A percentile compares a stretch with the other conserved stretches of the same genome.
Conservation (phyloP, 2,888 invertebrate species). For the Drosophila atroscutellata region DNA sequence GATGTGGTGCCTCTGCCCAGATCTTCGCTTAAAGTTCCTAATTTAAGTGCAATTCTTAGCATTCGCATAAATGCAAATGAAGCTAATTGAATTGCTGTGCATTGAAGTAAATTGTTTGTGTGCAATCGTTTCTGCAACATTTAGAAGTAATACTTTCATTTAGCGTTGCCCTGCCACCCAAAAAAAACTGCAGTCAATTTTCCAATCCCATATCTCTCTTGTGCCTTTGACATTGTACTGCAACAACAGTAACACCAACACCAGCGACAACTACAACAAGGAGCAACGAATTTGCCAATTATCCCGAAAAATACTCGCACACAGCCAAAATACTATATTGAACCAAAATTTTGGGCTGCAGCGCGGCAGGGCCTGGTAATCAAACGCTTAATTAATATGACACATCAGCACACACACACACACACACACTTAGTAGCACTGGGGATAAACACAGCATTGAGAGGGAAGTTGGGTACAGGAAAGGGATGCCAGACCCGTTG, state of each 20-base stretch:
- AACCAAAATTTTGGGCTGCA: constrained; percentile 31
- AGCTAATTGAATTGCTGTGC: constrained; percentile 29
- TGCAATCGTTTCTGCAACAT: constrained; percentile 21
- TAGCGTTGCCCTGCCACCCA: constrained; percentile 35
- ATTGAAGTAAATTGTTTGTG: constrained; percentile 20
- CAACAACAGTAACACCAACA: constrained; percentile 8
- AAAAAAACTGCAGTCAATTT: constrained; percentile 74
- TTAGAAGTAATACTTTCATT: constrained; percentile 22
- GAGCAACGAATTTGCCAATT: constrained; percentile 10
- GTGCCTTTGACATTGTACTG: constrained; percentile 4
- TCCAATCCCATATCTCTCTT: constrained; percentile 17
- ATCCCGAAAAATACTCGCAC: constrained; percentile 17
- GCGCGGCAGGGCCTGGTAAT: constrained; percentile 54
- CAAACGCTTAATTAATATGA: constrained; percentile 78
- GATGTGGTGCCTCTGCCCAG: neutral
- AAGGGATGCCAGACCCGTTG: constrained; percentile 23
- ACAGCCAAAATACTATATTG: constrained; percentile 40
- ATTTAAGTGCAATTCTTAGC: neutral
- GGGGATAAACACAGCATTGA: neutral
- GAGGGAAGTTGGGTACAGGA: neutral
- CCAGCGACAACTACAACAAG: constrained; percentile 3
- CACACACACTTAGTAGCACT: constrained; percentile 1
- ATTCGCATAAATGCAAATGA: neutral
- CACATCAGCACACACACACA: constrained; percentile 55
- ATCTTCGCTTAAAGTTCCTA: neutral